Evolutionary conservation across 2,797 vertebrate genomes (phyloP), one percentile per base, ranked within the genome.

Genomic region (Pantherophis alleghaniensis): DNA sequence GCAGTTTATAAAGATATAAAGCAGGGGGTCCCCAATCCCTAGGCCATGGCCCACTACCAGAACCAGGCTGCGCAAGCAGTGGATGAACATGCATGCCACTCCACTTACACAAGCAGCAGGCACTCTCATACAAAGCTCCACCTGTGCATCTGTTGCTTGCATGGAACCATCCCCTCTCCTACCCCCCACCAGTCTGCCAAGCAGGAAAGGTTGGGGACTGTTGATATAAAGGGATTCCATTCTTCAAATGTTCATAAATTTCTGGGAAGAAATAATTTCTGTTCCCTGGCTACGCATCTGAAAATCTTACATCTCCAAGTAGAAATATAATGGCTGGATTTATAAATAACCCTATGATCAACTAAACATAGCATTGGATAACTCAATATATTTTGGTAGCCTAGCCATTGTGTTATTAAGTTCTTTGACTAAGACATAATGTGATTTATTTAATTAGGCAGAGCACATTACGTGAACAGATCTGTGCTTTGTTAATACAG

Each of bases 51-150:
- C 42, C 14, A 69, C 66, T 74, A 74, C n/a, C 0, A 0, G n/a
- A 74, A 37, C 6, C 1, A 6, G 66, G 66, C 66, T 74, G 16
- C 16, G 0, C n/a, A 74, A 37, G n/a, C 66, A 37, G n/a, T 3
- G 6, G 66, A 32, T 32, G 14, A 74, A 14, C 16, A 3, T 16
- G 2, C 7, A 2, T 0, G 0, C n/a, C 5, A 0, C n/a, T 69
- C n/a, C n/a, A 32, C 14, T 37, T 69, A 69, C 16, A 7, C 7
- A 32, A 37, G n/a, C n/a, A 37, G n/a, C 0, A 2, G 66, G 7
- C 6, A 2, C 16, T 37, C 14, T 14, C n/a, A 3, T 7, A 32
- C n/a, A 69, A 74, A 74, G 6, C 16, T 32, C 14, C n/a, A 37
- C 37, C 7, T 74, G 14, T 74, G n/a, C 2, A 18, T 16, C 14